Base-by-base conservation (phyloP, 2,888 invertebrate species). In the Lasioglossum marginatum region DNA sequence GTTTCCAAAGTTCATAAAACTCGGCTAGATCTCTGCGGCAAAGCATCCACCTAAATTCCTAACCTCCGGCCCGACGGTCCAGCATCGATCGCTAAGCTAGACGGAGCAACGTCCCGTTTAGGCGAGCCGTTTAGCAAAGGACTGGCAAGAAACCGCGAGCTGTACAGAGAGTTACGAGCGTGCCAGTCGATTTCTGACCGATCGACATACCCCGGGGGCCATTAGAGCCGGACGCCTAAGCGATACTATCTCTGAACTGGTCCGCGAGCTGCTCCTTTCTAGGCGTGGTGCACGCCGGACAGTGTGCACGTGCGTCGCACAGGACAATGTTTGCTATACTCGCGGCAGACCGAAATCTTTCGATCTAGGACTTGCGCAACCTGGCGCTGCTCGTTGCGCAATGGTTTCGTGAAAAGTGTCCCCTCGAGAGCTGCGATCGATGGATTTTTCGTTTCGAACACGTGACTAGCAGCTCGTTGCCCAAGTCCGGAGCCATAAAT, bases 281-380 rank as follows among this genome's bases (percentile, higher is more conserved):
- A 89, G 90, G 90, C 85, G 90, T 90, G 90, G 90, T 88, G 75
- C 90, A 81, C 52, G 71, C 45, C 80, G 83, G 23, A 68, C 63
- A 63, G 63, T 6, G 4, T 63, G 63, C 89, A 85, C 85, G 87
- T 87, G 89, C 89, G 87, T 89, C 66, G 48, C 73, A 2, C 66
- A 34, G 66, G 48, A 74, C 79, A 73, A 68, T 75, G 43, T 45
- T 63, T 52, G 23, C 52, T 52, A 10, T 52, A 10, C 73, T 79
- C 45, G 78, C 57, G 68, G 12, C 37, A 37, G 81, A 86, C 72
- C 80, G 86, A 68, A 52, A 52, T 74, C 74, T 74, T 52, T 52
- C 34, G 34, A 37, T 57, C 74, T 14, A 23, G 48, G 37, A 48
- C 52, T 52, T 52, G 74, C 23, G 37, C 74, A 74, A 74, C 23